Evolutionary conservation across 1,140 invertebrate genomes (phyloP).

Genomic region (Bombyx mandarina): DNA sequence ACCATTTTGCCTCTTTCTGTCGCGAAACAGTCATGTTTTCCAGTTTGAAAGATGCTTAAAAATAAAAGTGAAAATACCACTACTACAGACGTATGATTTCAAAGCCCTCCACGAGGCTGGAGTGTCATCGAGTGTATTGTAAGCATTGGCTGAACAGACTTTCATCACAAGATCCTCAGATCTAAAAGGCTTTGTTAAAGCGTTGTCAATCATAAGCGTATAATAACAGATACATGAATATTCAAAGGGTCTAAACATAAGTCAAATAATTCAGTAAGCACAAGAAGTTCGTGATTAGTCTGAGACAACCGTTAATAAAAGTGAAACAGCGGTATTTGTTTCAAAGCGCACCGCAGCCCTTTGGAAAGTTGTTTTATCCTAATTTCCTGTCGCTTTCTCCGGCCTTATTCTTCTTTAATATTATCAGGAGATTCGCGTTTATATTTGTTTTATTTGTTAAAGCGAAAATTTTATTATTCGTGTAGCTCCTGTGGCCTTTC

Average conservation of each 20-base stretch:
- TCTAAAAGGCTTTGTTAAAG: no score
- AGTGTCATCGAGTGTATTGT: no score
- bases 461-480: slow-evolving; percentile 1
- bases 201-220: no score
- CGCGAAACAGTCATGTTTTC: no score
- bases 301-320: slow-evolving; percentile 3
- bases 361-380: slow-evolving; percentile 3
- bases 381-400: background rate
- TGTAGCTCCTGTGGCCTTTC: background rate
- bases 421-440: background rate
- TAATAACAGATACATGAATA: no score
- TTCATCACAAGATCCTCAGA: no score
- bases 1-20: no score
- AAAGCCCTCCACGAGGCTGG: no score
- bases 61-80: no score
- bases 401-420: slow-evolving; percentile 1
- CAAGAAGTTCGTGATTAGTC: slow-evolving; percentile 2
- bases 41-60: no score
- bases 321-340: slow-evolving; percentile 4
- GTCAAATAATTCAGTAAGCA: background rate
- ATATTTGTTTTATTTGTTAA: background rate
- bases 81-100: no score
- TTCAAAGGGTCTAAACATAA: background rate
- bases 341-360: background rate
- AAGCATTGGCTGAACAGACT: no score